Base-by-base conservation (phyloP, 2,888 invertebrate species). In the Caenorhabditis macrosperma region DNA sequence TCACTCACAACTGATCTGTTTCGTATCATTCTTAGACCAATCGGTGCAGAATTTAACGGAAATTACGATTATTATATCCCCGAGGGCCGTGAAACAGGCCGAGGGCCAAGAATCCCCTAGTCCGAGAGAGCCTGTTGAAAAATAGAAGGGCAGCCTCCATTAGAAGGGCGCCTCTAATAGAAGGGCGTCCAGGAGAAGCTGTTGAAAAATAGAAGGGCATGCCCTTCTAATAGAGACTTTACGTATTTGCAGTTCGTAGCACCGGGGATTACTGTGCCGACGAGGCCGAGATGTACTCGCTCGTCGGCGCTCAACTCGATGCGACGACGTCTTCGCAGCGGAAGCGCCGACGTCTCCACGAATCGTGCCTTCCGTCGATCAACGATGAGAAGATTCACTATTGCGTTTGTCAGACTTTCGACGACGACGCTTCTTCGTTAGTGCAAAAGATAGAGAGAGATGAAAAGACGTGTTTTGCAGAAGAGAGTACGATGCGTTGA, bases 351-450 rank as follows among this genome's bases (percentile, higher is more conserved):
- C 63, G 69, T 10, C 54, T 79, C 30, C 79, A 79, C 59, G 82
- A 86, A 59, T 77, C 79, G n/a, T 86, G 85, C 67, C 80, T 84
- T 50, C 81, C 83, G 12, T 71, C 80, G 9, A 76, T 78, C 9
- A 69, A 71, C 35, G 78, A 83, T 44, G 46, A 41, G 0, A 50
- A 71, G 2, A 69, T 78, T 4, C 78, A 82, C 17, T 86, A 84
- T 33, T 86, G 85, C 52, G 83, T 84, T 68, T 86, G 85, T 44
- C 69, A 71, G 22, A 84, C 80, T 5, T 64, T 74, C 55, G 60
- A 54, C 24, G 71, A 72, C 30, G 55, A 72, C 15, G 54, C 52
- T 22, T 71, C 71, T 35, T 60, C 66, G 78, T 78, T 15, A 71
- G 71, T 60, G 22, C 28, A 66, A 1, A 26, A 20, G 3, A 15